Base-by-base conservation (phyloP, 2,113 vertebrate species). In the Gorilla gorilla region DNA sequence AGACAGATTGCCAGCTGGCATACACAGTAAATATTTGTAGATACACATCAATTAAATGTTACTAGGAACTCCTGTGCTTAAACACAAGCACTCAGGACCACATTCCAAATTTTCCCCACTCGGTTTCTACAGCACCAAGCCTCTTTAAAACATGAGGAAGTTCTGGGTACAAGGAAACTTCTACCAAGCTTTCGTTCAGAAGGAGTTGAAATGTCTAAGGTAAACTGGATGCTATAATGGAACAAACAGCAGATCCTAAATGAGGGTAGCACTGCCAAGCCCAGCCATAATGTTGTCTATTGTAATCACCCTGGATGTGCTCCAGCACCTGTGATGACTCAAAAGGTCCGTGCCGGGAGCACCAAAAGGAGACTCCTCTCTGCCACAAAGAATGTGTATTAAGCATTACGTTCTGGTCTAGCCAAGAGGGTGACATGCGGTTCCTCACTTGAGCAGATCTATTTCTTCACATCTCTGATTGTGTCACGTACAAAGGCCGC, bases 181-280 rank as follows among this genome's bases (percentile, higher is more conserved):
- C 93, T 32, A 25, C 96, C 35, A 45, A 84, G 17, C 80, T 94
- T 66, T 48, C 82, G 50, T 82, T 38, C 81, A 20, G 45, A 88
- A 91, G 90, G 72, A 66, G 35, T 12, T 50, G 59, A 95, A 84
- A 89, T 76, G 30, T 82, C 48, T 16, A 6, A 87, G 32, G 96
- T 94, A 66, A 92, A 72, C 17, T 55, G 59, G 84, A 79, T 61
- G 61, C 50, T 66, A 93, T 75, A 61, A 78, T 93, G 82, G 86
- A 96, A 96, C 93, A 80, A 96, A 78, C 81, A 93, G 43, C 35
- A 90, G 70, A 48, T 11, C 96, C 72, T 93, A 92, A 76, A 87
- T 93, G 94, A 57, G 92, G n/a, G 1, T 73, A 30, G 17, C 25
- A 20, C 30, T 93, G 93, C 90, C 94, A 96, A 32, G 80, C 97